phyloP scores from a whole-genome alignment of 2,888 invertebrate species.

The Ptycholaimellus sp. region DNA sequence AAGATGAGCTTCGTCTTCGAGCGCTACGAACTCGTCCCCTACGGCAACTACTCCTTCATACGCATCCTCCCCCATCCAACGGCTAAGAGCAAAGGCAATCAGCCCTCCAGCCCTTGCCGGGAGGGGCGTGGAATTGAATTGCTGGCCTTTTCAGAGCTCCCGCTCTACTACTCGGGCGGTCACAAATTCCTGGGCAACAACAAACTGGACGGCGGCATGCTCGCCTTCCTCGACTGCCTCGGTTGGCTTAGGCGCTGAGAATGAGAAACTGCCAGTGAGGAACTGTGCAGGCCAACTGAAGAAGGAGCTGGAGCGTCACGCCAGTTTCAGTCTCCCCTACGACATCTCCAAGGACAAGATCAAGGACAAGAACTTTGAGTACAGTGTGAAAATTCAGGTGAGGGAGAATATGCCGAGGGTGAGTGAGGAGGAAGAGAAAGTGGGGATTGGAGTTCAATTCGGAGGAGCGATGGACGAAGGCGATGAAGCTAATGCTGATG shows the following conservation, averaged over 20 bases:
- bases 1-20: slow-evolving; percentile 46
- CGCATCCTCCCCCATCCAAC: slow-evolving; percentile 12
- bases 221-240: slow-evolving; percentile 77
- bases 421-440: no score
- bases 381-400: slow-evolving; percentile 37
- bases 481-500: slow-evolving; percentile 80
- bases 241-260: no score
- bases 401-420: no score
- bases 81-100: no score
- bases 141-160: no score
- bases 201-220: slow-evolving; percentile 47
- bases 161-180: slow-evolving; percentile 52
- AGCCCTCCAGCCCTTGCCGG: no score
- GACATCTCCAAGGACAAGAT: slow-evolving; percentile 20
- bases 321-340: slow-evolving; percentile 69
- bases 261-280: no score
- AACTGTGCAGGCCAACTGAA: slow-evolving; percentile 47
- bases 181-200: slow-evolving; percentile 61
- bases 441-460: slow-evolving; percentile 97
- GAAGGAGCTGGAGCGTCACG: slow-evolving; percentile 28
- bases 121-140: no score
- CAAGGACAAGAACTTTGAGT: slow-evolving; percentile 15
- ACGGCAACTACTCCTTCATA: slow-evolving; percentile 85
- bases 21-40: slow-evolving; percentile 62
- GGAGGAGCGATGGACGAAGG: slow-evolving; percentile 98